A percentile compares a stretch with the other conserved stretches of the same genome.
Conservation (phyloP, 2,888 invertebrate genomes). For the Pyralis farinalis region DNA sequence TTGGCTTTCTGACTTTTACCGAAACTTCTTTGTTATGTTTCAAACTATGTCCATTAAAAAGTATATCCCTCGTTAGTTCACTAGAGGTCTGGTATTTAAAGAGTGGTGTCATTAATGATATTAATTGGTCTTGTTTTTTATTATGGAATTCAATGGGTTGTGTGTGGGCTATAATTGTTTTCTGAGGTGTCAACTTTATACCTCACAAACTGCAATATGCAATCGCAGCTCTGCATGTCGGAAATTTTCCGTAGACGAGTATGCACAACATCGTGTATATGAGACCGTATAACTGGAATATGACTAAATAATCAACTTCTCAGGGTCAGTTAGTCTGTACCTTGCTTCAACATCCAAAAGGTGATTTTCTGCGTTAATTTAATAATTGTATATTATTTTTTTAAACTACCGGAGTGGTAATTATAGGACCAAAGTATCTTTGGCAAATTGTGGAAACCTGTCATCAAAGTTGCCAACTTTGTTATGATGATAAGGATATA, state of each 20-base stretch:
- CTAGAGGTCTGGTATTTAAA: too few relatives aligned
- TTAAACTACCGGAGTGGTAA: too few relatives aligned
- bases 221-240: neutral
- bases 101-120: neutral
- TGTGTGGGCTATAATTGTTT: neutral
- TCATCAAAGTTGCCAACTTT: too few relatives aligned
- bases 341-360: neutral
- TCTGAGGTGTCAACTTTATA: neutral
- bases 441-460: too few relatives aligned
- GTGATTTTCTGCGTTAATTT: neutral
- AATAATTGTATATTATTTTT: neutral
- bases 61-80: too few relatives aligned
- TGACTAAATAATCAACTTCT: neutral
- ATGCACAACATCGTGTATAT: neutral
- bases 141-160: neutral
- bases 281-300: neutral
- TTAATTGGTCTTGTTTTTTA: neutral
- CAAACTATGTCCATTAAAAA: too few relatives aligned
- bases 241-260: neutral
- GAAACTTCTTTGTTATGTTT: too few relatives aligned
- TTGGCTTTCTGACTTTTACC: too few relatives aligned
- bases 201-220: neutral
- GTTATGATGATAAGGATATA: too few relatives aligned
- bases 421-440: too few relatives aligned
- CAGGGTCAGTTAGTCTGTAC: neutral